Conservation (phyloP, 2,113 vertebrate species). For the Todiramphus saurophagus region DNA sequence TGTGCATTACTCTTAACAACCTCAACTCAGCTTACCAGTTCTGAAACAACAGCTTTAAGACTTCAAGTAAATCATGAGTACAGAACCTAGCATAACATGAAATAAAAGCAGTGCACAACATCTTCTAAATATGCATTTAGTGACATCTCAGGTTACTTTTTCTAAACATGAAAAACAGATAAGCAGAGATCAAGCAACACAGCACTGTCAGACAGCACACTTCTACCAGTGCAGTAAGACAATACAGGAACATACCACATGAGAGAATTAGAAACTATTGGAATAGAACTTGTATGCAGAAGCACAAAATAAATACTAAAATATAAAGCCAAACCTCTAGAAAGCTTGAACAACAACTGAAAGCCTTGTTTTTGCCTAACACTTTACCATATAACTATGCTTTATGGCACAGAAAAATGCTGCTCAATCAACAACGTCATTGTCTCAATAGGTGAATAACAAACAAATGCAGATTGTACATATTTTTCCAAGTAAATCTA, state of each 20-base stretch:
- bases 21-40: neutral
- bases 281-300: neutral
- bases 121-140: neutral
- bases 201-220: neutral
- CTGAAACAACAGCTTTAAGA: neutral
- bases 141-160: neutral
- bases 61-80: neutral
- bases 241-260: neutral
- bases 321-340: neutral
- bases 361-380: neutral
- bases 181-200: neutral
- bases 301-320: neutral
- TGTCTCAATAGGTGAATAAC: neutral
- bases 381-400: neutral
- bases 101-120: neutral
- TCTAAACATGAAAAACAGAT: neutral
- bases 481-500: neutral
- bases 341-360: neutral
- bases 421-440: neutral
- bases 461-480: neutral
- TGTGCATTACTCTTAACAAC: neutral
- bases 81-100: neutral
- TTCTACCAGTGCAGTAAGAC: neutral
- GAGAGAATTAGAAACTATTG: neutral
- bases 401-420: neutral